phyloP scores from a whole-genome alignment of 2,113 vertebrate genomes.

The Boleophthalmus pectinirostris region DNA sequence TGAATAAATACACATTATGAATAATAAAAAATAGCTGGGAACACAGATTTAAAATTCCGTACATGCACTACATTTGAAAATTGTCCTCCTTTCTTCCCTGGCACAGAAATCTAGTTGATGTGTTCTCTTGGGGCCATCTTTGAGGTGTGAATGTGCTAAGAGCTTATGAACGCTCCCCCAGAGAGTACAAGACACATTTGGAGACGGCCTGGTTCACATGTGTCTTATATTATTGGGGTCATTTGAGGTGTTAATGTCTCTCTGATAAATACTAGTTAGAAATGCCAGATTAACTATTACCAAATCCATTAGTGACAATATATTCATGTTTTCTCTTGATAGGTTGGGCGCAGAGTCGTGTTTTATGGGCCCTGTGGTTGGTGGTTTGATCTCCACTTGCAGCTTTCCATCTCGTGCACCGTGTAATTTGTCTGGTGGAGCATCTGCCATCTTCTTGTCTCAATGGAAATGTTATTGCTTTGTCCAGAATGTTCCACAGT shows the following conservation, averaged over 20 bases:
- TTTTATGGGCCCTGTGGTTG: too few relatives aligned
- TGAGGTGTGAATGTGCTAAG: constrained; percentile 1
- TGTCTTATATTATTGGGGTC: neutral
- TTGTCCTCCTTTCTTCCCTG: too few relatives aligned
- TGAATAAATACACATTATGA: too few relatives aligned
- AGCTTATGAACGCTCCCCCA: neutral
- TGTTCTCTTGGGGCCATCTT: neutral
- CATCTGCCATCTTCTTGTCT: too few relatives aligned
- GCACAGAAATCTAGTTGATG: neutral
- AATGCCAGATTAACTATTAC: neutral
- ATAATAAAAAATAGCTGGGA: too few relatives aligned
- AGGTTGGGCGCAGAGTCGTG: too few relatives aligned
- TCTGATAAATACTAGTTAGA: neutral
- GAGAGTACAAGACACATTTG: neutral
- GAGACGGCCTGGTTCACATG: neutral
- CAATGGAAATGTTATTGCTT: too few relatives aligned
- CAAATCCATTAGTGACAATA: neutral
- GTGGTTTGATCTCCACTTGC: too few relatives aligned
- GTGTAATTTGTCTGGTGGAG: too few relatives aligned
- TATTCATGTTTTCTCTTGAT: too few relatives aligned
- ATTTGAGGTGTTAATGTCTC: neutral
- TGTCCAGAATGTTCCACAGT: too few relatives aligned
- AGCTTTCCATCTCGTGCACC: too few relatives aligned
- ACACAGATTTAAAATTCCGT: neutral
- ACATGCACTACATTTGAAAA: neutral